A percentile compares a stretch with the other conserved stretches of the same genome.
These are phyloP conservation scores for Astropecten irregularis DNA, from an alignment of 53 echinoderm and acorn worm species.

Conservation along the genomic window DNA sequence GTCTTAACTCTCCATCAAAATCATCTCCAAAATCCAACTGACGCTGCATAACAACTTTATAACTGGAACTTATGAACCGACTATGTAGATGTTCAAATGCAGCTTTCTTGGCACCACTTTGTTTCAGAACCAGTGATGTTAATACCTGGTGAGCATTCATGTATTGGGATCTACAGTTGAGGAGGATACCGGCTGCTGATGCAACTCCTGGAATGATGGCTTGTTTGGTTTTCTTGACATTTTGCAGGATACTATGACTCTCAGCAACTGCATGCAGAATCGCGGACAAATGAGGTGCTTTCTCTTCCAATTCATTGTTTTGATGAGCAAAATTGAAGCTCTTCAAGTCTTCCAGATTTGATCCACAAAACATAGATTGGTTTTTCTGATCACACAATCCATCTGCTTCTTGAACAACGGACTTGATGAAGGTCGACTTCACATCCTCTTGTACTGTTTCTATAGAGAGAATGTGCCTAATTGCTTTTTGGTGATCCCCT, in stretches of 20 bases:
- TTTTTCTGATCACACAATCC: background rate
- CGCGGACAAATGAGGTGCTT: background rate
- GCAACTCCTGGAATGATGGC: slow-evolving; percentile 10
- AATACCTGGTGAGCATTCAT: slow-evolving; percentile 35
- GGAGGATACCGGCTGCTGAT: slow-evolving; percentile 28
- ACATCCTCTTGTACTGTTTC: background rate
- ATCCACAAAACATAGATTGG: slow-evolving; percentile 5
- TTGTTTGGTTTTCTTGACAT: slow-evolving; percentile 3
- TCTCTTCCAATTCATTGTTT: slow-evolving; percentile 3
- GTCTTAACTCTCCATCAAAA: slow-evolving; percentile 8
- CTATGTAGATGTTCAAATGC: slow-evolving; percentile 17
- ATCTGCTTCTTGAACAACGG: background rate
- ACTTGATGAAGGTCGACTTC: background rate
- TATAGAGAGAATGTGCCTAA: background rate
- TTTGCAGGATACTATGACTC: background rate
- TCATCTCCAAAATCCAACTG: slow-evolving; percentile 9
- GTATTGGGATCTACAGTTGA: slow-evolving; percentile 22
- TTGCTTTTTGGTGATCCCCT: background rate
- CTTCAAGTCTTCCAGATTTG: slow-evolving; percentile 2
- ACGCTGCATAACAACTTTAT: slow-evolving; percentile 14
- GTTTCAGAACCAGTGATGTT: slow-evolving; percentile 3
- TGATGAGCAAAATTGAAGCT: background rate
- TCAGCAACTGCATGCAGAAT: slow-evolving; percentile 19
- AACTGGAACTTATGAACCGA: slow-evolving; percentile 17
- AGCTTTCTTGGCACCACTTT: slow-evolving; percentile 3